Percentiles rank a stretch among this genome's conserved stretches.
These are phyloP conservation scores for Leptoteleia sp. DNA, from an alignment of 1,140 invertebrate genomes.

Conservation along the genomic window DNA sequence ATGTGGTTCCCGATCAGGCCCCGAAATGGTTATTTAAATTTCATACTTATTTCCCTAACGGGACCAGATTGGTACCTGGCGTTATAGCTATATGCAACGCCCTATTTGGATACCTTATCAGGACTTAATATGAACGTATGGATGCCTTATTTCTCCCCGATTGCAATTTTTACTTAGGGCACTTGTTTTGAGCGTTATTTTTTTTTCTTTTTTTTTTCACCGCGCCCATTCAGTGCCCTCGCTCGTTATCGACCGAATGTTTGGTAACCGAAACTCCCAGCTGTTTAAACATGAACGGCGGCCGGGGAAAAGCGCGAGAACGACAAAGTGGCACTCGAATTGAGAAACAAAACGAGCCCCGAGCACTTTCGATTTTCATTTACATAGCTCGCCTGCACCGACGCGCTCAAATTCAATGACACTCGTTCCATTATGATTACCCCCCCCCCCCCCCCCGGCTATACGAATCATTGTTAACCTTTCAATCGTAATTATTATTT, in stretches of 20 bases:
- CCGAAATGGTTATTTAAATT: no score
- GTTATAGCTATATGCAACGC: no score
- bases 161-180: no score
- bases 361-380: conserved; percentile 54
- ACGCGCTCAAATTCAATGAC: conserved; percentile 41
- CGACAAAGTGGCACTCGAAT: conserved; percentile 36
- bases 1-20: no score
- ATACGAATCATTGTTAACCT: conserved; percentile 22
- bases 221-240: neutral
- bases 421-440: conserved; percentile 36
- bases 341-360: conserved; percentile 31
- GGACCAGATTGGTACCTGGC: no score
- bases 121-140: no score
- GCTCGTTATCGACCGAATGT: conserved; percentile 3
- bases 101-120: no score
- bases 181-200: neutral
- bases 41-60: no score
- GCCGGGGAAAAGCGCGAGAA: conserved; percentile 27
- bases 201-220: neutral
- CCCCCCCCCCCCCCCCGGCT: conserved; percentile 27
- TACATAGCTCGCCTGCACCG: conserved; percentile 30
- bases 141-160: no score
- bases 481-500: conserved; percentile 24
- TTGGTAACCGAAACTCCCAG: conserved; percentile 17
- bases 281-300: conserved; percentile 31